Conservation (phyloP, 1,140 invertebrate species). For the Papilio polytes region DNA sequence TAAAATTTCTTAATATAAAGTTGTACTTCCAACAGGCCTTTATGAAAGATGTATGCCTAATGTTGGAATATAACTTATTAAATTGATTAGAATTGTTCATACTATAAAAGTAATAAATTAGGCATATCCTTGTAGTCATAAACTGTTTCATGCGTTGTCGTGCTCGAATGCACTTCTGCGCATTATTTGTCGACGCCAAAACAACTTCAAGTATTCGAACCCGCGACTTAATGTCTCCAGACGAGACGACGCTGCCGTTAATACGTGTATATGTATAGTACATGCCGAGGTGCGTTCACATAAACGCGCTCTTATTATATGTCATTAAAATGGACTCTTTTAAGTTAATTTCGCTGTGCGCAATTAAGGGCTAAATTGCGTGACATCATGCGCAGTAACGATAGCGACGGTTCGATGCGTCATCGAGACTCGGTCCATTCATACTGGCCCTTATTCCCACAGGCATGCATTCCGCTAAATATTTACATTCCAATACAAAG, state of each 20-base stretch:
- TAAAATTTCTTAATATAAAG: too few relatives aligned
- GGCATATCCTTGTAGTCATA: background rate
- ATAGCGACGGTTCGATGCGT: slow-evolving; percentile 69
- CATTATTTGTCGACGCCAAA: slow-evolving; percentile 33
- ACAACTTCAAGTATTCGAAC: slow-evolving; percentile 28
- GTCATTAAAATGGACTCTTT: slow-evolving; percentile 49
- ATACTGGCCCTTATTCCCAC: slow-evolving; percentile 39
- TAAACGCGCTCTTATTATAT: slow-evolving; percentile 30
- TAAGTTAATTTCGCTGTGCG: slow-evolving; percentile 50
- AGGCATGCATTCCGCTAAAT: slow-evolving; percentile 26
- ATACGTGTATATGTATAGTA: background rate
- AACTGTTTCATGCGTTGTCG: background rate
- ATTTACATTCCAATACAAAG: slow-evolving; percentile 31
- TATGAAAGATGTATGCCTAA: too few relatives aligned
- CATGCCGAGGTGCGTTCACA: slow-evolving; percentile 20
- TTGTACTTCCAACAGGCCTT: too few relatives aligned
- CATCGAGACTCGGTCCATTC: slow-evolving; percentile 56
- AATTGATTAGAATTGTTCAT: background rate
- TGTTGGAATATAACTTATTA: too few relatives aligned
- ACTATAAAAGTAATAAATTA: background rate
- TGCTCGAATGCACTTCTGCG: slow-evolving; percentile 6
- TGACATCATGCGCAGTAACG: slow-evolving; percentile 69
- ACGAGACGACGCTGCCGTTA: slow-evolving; percentile 28
- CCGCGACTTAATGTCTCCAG: slow-evolving; percentile 34
- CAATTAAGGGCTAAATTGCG: slow-evolving; percentile 68